Evolutionary conservation across 1,140 invertebrate genomes (phyloP).

Genomic region (Ptiloglossa arizonensis): DNA sequence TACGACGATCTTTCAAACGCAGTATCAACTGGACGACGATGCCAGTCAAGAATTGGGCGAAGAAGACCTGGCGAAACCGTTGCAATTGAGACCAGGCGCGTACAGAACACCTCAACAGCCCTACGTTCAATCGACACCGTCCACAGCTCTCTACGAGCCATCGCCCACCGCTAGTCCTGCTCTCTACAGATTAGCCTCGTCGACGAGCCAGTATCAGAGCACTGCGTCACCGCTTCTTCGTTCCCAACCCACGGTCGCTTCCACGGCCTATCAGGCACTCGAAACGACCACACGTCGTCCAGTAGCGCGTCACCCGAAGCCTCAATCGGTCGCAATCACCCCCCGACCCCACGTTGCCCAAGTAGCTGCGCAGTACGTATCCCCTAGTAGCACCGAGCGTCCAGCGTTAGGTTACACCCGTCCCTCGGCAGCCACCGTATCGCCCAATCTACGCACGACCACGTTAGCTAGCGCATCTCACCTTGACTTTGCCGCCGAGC

Average conservation of each 20-base stretch:
- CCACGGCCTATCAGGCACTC: constrained; percentile 77
- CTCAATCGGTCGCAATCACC: constrained; percentile 83
- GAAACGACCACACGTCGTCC: constrained; percentile 76
- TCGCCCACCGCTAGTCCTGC: constrained; percentile 69
- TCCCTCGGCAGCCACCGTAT: constrained; percentile 75
- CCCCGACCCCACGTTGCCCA: constrained; percentile 85
- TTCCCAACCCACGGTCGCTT: constrained; percentile 69
- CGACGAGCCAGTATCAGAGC: constrained; percentile 72
- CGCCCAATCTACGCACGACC: constrained; percentile 75
- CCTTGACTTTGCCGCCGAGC: constrained; percentile 88
- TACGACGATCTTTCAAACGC: constrained; percentile 86
- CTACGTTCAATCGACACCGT: constrained; percentile 71
- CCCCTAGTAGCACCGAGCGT: constrained; percentile 83
- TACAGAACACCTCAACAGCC: constrained; percentile 71
- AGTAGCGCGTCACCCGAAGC: constrained; percentile 81
- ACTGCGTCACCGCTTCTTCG: constrained; percentile 70
- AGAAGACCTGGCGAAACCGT: constrained; percentile 81
- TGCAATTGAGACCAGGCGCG: constrained; percentile 66
- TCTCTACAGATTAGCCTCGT: constrained; percentile 81
- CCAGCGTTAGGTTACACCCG: constrained; percentile 70
- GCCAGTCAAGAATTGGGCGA: constrained; percentile 84
- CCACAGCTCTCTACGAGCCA: constrained; percentile 73
- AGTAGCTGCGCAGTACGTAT: constrained; percentile 83
- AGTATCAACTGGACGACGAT: constrained; percentile 83
- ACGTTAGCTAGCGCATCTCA: constrained; percentile 79